Evolutionary conservation across 2,888 invertebrate genomes (phyloP).

Genomic region (Laspeyria flexula): DNA sequence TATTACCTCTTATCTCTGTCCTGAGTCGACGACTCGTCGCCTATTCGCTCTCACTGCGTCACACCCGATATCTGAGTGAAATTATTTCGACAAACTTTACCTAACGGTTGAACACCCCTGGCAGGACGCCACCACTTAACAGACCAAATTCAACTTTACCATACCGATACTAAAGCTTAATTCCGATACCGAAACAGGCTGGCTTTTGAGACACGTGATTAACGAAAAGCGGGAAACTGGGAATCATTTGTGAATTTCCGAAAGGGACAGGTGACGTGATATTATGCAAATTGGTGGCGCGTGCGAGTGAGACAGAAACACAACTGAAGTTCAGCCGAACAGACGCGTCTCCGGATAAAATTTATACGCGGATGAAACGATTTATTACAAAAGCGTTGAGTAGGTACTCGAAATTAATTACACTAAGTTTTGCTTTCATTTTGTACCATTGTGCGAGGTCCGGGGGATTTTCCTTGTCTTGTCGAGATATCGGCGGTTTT

Average conservation of each 20-base stretch:
- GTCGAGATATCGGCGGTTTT: conserved; percentile 61
- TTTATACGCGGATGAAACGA: conserved; percentile 83
- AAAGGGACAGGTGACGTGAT: conserved; percentile 81
- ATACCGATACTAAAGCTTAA: conserved; percentile 45
- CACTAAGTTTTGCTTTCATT: conserved; percentile 78
- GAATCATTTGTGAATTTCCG: conserved; percentile 82
- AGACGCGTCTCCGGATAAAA: conserved; percentile 71
- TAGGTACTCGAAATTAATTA: conserved; percentile 84
- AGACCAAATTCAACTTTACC: conserved; percentile 53
- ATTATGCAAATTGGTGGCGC: conserved; percentile 71
- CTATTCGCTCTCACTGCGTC: conserved; percentile 64
- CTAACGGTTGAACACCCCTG: conserved; percentile 67
- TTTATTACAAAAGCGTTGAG: conserved; percentile 86
- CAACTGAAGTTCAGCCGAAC: conserved; percentile 64
- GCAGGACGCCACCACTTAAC: conserved; percentile 25
- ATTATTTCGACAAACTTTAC: conserved; percentile 82
- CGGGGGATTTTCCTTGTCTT: conserved; percentile 65
- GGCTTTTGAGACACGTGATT: conserved; percentile 77
- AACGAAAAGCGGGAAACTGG: conserved; percentile 82
- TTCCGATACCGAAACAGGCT: conserved; percentile 32
- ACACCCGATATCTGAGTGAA: conserved; percentile 74
- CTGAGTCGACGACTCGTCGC: conserved; percentile 76
- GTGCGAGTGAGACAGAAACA: conserved; percentile 65
- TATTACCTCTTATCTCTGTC: conserved; percentile 76
- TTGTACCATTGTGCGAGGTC: conserved; percentile 64